Evolutionary conservation across 2,888 invertebrate species (phyloP).

Genomic region (Erynnis tages): DNA sequence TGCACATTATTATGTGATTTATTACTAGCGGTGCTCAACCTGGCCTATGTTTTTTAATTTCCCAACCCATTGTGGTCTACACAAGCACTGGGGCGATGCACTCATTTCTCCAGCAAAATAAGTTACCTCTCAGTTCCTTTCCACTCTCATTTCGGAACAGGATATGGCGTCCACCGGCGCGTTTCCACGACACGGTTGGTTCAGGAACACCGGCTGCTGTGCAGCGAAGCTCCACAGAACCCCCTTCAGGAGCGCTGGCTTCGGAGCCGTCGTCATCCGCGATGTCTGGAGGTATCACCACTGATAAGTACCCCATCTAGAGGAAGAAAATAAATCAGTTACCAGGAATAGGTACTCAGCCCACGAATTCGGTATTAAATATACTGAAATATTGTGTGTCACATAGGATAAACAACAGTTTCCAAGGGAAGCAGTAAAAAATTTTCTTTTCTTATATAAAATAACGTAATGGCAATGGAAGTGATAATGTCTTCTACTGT

Average conservation of each 20-base stretch:
- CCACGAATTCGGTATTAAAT: too few relatives aligned
- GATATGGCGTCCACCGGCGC: constrained; percentile 89
- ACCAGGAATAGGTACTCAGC: too few relatives aligned
- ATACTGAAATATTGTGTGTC: too few relatives aligned
- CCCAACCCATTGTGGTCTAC: too few relatives aligned
- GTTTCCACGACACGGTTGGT: constrained; percentile 89
- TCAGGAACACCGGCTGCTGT: constrained; percentile 90
- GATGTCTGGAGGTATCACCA: constrained; percentile 93
- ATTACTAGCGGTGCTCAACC: too few relatives aligned
- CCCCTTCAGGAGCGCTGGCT: constrained; percentile 89
- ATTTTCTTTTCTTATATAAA: too few relatives aligned
- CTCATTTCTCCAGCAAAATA: constrained; percentile 11
- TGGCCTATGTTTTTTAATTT: too few relatives aligned
- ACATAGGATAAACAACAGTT: too few relatives aligned
- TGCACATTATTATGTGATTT: too few relatives aligned
- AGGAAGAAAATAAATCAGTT: constrained; percentile 38
- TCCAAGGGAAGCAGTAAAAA: too few relatives aligned
- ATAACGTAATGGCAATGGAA: too few relatives aligned
- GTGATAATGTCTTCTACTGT: too few relatives aligned
- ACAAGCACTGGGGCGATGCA: neutral
- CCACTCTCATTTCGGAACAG: constrained; percentile 85
- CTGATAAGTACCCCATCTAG: constrained; percentile 92
- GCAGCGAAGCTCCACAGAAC: constrained; percentile 88
- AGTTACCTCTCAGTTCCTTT: constrained; percentile 85
- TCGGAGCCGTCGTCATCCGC: constrained; percentile 83